A percentile compares a stretch with the other conserved stretches of the same genome.
phyloP scores from a whole-genome alignment of 2,797 vertebrate genomes.

The Helostoma temminkii region DNA sequence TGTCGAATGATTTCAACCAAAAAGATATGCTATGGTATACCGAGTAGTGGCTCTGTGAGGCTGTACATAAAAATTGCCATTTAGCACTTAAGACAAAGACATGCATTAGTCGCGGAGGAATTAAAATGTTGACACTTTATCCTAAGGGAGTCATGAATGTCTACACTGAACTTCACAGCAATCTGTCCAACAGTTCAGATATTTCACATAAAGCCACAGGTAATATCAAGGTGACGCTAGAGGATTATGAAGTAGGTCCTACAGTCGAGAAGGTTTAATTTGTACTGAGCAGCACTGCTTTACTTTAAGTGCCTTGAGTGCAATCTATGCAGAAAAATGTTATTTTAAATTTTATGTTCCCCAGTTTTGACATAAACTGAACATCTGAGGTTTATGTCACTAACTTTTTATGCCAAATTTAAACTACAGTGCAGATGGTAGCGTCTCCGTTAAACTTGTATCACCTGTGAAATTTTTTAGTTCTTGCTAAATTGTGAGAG shows the following conservation, averaged over 20 bases:
- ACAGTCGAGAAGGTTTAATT: too few species aligned
- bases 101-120: too few species aligned
- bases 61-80: too few species aligned
- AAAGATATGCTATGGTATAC: too few species aligned
- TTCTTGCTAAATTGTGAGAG: neutral
- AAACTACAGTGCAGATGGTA: neutral
- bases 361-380: neutral
- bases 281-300: neutral
- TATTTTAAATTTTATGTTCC: too few species aligned
- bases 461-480: conserved; percentile 4
- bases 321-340: too few species aligned
- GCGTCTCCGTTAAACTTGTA: conserved; percentile 1
- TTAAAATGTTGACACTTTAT: neutral
- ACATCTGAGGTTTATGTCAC: neutral
- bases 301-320: neutral
- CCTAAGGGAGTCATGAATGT: neutral
- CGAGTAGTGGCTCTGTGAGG: too few species aligned
- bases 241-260: too few species aligned
- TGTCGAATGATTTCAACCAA: too few species aligned
- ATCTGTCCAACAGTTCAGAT: neutral
- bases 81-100: too few species aligned
- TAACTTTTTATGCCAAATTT: neutral
- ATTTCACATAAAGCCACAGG: neutral
- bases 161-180: neutral
- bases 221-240: too few species aligned